Conservation (phyloP, 2,797 vertebrate species). For the Falco naumanni region DNA sequence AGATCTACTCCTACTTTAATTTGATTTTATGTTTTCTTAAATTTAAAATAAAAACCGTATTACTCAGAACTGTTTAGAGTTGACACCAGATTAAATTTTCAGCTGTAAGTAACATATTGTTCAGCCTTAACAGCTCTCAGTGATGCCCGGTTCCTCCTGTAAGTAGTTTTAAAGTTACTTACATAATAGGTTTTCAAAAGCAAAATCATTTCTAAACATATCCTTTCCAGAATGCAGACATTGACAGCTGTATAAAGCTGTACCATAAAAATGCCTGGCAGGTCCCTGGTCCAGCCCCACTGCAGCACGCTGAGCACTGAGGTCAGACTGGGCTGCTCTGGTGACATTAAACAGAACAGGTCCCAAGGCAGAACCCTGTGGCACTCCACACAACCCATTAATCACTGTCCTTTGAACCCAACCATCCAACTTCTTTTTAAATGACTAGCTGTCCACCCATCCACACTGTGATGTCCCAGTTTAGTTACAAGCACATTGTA, state of each 20-base stretch:
- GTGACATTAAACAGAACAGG: background rate
- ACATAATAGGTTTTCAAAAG: background rate
- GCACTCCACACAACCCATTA: background rate
- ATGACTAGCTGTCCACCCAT: background rate
- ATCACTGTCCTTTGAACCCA: background rate
- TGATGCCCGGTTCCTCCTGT: background rate
- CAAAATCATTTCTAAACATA: background rate
- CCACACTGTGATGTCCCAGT: background rate
- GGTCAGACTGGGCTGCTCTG: fast-evolving
- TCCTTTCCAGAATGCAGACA: background rate
- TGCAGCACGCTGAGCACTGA: background rate
- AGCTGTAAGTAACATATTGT: background rate
- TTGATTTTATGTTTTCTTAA: background rate
- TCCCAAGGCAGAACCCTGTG: background rate
- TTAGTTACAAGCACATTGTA: background rate
- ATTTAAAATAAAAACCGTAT: background rate
- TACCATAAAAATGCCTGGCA: background rate
- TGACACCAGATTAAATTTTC: background rate
- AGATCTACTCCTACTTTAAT: background rate
- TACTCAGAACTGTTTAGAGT: background rate
- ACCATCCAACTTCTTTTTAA: background rate
- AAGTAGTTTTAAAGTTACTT: background rate
- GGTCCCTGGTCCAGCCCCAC: background rate
- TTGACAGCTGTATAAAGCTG: background rate
- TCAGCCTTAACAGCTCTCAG: background rate